Conservation (phyloP, 2,888 invertebrate genomes). For the Ischnus inquisitorius region DNA sequence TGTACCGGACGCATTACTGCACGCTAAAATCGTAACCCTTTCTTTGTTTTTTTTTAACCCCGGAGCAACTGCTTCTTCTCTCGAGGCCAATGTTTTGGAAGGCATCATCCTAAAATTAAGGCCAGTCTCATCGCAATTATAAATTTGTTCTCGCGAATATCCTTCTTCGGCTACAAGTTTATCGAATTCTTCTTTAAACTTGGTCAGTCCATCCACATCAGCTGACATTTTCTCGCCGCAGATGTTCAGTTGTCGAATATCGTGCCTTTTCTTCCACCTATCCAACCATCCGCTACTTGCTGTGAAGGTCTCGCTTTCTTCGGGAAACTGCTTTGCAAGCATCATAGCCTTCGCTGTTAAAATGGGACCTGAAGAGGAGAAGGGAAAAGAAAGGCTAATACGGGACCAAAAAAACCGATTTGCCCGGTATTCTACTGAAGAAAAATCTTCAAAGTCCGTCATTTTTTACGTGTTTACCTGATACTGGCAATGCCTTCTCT, state of each 20-base stretch:
- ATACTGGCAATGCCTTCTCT: constrained; percentile 56
- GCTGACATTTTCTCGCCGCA: constrained; percentile 70
- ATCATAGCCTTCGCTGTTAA: constrained; percentile 47
- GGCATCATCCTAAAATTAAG: constrained; percentile 70
- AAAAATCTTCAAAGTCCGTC: too few species aligned
- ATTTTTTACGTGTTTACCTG: constrained; percentile 37
- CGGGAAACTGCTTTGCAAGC: constrained; percentile 61
- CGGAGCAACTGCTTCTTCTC: constrained; percentile 63
- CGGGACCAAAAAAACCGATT: background rate
- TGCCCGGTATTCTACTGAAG: constrained; percentile 4
- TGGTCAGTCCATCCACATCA: constrained; percentile 38
- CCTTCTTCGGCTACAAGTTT: constrained; percentile 59
- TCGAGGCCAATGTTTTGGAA: constrained; percentile 66
- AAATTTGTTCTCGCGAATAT: constrained; percentile 69
- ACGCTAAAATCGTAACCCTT: constrained; percentile 69
- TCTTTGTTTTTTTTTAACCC: constrained; percentile 71
- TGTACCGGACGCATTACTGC: constrained; percentile 22
- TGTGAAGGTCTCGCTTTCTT: constrained; percentile 60
- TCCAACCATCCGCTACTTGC: constrained; percentile 66
- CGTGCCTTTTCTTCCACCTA: constrained; percentile 66
- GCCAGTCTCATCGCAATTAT: constrained; percentile 71
- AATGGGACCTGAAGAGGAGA: constrained; percentile 50
- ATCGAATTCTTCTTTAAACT: constrained; percentile 54
- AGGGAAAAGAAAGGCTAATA: background rate
- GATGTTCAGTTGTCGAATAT: constrained; percentile 61